A percentile compares a stretch with the other conserved stretches of the same genome.
phyloP scores from a whole-genome alignment of 2,113 vertebrate species.

The Lophius piscatorius region DNA sequence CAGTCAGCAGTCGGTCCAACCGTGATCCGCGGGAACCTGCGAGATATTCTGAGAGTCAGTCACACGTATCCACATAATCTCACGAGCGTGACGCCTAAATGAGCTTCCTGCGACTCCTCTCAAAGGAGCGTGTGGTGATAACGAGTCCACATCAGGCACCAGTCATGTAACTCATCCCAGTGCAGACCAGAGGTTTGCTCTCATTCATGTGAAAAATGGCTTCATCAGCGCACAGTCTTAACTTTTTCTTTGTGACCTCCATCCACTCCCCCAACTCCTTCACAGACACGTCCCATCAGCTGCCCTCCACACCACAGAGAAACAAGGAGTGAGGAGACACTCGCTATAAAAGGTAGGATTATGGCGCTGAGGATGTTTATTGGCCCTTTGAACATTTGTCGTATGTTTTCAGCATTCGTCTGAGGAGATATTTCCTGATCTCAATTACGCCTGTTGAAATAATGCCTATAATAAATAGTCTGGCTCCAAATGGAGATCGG shows the following conservation, averaged over 20 bases:
- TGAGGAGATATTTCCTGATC: no score
- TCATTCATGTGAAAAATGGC: constrained; percentile 52
- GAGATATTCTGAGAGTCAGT: background rate
- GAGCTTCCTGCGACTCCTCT: background rate
- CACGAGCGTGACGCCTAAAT: constrained; percentile 1
- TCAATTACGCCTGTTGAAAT: background rate
- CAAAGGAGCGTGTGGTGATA: constrained; percentile 6
- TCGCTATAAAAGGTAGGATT: constrained; percentile 33
- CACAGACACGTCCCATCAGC: constrained; percentile 54
- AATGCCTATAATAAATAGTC: background rate
- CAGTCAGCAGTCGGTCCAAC: no score
- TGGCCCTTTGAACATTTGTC: no score
- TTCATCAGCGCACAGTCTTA: constrained; percentile 51
- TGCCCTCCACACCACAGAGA: constrained; percentile 17
- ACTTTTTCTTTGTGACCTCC: constrained; percentile 49
- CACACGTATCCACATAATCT: background rate
- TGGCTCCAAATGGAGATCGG: constrained; percentile 10
- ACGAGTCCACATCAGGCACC: constrained; percentile 20
- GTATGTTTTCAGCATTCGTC: no score
- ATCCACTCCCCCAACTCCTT: constrained; percentile 54
- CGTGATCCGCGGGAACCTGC: no score
- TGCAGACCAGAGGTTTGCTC: constrained; percentile 17
- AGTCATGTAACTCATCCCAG: background rate
- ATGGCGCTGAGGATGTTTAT: constrained; percentile 32
- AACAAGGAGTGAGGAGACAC: constrained; percentile 12